phyloP scores from a whole-genome alignment of 1,140 invertebrate genomes.

The Orussus abietinus region DNA sequence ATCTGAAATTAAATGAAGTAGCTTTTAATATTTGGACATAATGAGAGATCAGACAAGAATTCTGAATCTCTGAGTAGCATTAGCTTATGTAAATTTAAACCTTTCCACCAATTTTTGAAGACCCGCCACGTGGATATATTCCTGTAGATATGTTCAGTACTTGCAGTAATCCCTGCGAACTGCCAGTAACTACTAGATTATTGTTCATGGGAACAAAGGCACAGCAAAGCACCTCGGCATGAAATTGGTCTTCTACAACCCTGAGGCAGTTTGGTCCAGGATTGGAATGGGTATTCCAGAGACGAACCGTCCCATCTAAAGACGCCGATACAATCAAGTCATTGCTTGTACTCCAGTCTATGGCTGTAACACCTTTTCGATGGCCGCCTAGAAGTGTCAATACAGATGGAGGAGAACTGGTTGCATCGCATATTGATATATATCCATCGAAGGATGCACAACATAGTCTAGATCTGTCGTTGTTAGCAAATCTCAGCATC shows the following conservation, averaged over 20 bases:
- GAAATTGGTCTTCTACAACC: conserved; percentile 61
- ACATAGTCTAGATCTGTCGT: conserved; percentile 75
- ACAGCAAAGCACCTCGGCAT: conserved; percentile 67
- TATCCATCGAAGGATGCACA: conserved; percentile 78
- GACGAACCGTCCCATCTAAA: conserved; percentile 68
- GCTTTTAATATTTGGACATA: conserved; percentile 6
- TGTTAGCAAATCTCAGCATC: conserved; percentile 85
- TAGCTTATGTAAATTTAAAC: conserved; percentile 43
- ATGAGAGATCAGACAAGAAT: neutral
- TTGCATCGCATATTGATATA: conserved; percentile 74
- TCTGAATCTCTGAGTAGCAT: neutral
- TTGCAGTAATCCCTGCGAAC: conserved; percentile 70
- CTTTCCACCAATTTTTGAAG: conserved; percentile 70
- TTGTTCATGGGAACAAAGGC: conserved; percentile 84
- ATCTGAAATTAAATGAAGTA: conserved; percentile 27
- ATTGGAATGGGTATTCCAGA: conserved; percentile 64
- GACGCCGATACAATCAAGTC: conserved; percentile 79
- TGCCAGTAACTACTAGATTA: conserved; percentile 82
- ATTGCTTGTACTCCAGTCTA: conserved; percentile 83
- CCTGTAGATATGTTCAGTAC: conserved; percentile 85
- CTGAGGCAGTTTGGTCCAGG: conserved; percentile 58
- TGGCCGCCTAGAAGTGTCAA: conserved; percentile 73
- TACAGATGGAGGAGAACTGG: conserved; percentile 62
- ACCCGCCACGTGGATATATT: conserved; percentile 71
- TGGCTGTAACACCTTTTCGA: conserved; percentile 71